Evolutionary conservation across 2,888 invertebrate genomes (phyloP).

Genomic region (Mythimna ferrago): DNA sequence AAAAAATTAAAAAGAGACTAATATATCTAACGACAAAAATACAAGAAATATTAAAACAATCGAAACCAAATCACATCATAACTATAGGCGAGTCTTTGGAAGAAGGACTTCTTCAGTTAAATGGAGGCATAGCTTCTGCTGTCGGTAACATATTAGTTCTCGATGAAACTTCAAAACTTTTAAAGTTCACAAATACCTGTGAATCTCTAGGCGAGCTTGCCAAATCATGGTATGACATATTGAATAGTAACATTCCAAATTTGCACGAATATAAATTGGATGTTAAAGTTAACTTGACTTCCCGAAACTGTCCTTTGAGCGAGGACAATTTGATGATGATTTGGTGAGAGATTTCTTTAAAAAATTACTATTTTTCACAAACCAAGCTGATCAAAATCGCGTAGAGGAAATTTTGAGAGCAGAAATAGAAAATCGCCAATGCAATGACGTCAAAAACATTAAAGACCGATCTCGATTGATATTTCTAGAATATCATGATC

Average conservation of each 20-base stretch:
- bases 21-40: constrained; percentile 20
- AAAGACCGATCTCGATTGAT: constrained; percentile 33
- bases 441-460: constrained; percentile 20
- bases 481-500: constrained; percentile 48
- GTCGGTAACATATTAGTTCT: constrained; percentile 23
- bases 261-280: constrained; percentile 40
- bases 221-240: constrained; percentile 5
- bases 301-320: constrained; percentile 45
- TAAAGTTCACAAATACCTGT: constrained; percentile 17
- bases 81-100: constrained; percentile 44
- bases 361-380: constrained; percentile 49
- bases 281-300: constrained; percentile 41
- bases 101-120: background rate
- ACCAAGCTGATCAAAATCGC: constrained; percentile 45
- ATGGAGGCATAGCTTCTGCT: too few species aligned
- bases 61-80: constrained; percentile 9
- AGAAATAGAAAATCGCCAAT: constrained; percentile 28
- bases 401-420: constrained; percentile 34
- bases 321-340: constrained; percentile 28
- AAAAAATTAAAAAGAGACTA: constrained; percentile 39
- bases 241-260: constrained; percentile 24
- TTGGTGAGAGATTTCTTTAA: constrained; percentile 42
- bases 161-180: constrained; percentile 35
- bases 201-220: background rate
- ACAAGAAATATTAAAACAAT: constrained; percentile 21